A percentile compares a stretch with the other conserved stretches of the same genome.
Evolutionary conservation across 2,113 vertebrate genomes (phyloP).

Genomic region (Pituophis catenifer): DNA sequence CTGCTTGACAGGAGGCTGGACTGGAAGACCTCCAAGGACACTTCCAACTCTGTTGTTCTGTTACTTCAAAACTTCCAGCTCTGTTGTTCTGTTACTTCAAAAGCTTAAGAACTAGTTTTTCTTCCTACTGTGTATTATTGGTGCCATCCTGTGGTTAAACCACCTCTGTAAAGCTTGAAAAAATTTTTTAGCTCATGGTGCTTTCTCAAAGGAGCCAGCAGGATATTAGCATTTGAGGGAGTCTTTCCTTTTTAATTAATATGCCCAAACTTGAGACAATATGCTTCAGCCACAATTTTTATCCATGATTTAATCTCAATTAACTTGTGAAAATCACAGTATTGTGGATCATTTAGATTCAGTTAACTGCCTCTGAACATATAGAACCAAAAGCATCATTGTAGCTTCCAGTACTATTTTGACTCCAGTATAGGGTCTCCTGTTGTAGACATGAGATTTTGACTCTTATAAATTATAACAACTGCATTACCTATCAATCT

Average conservation of each 20-base stretch:
- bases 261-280: not conserved
- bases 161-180: not conserved
- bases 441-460: not conserved
- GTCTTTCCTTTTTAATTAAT: not conserved
- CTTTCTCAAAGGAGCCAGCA: not conserved
- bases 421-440: not conserved
- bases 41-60: not conserved
- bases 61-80: too few relatives aligned
- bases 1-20: not conserved
- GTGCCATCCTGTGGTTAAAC: slow-evolving; percentile 62
- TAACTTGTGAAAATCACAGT: not conserved
- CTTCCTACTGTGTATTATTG: slow-evolving; percentile 46
- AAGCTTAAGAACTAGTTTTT: not conserved
- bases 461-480: not conserved
- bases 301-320: not conserved
- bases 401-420: not conserved
- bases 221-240: not conserved
- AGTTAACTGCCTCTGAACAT: not conserved
- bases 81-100: fast-evolving
- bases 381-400: not conserved
- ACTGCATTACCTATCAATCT: not conserved
- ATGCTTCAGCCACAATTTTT: not conserved
- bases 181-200: not conserved
- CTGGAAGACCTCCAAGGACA: not conserved
- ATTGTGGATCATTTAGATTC: not conserved